Conservation (phyloP, 2,888 invertebrate genomes). For the Spodoptera littoralis region DNA sequence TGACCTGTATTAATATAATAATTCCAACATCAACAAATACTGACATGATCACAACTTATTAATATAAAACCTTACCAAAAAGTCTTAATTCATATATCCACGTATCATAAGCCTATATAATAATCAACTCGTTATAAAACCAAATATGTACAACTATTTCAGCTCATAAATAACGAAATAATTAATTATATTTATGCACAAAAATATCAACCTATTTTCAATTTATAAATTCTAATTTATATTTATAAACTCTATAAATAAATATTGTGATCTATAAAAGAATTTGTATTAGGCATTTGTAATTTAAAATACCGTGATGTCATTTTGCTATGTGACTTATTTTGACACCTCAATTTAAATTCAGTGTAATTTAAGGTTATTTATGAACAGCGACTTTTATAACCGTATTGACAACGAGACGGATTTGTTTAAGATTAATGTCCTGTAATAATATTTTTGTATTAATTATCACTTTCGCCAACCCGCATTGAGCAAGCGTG, state of each 20-base stretch:
- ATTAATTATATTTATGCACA: slow-evolving; percentile 15
- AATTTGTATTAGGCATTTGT: slow-evolving; percentile 1
- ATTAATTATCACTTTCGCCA: no score
- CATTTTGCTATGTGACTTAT: slow-evolving; percentile 21
- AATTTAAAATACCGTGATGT: slow-evolving; percentile 26
- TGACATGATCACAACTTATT: slow-evolving; percentile 13
- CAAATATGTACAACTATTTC: slow-evolving; percentile 34
- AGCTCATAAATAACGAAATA: slow-evolving; percentile 36
- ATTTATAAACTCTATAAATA: slow-evolving; percentile 15
- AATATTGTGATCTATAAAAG: slow-evolving; percentile 12
- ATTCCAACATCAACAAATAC: slow-evolving; percentile 8
- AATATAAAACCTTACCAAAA: slow-evolving; percentile 6
- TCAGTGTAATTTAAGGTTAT: not conserved
- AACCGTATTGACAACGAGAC: not conserved
- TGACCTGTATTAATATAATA: not conserved
- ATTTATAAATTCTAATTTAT: slow-evolving; percentile 20
- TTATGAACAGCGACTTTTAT: slow-evolving; percentile 4
- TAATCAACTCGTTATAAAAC: slow-evolving; percentile 33
- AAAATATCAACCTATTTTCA: slow-evolving; percentile 40
- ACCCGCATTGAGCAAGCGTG: no score
- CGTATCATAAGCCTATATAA: slow-evolving; percentile 20
- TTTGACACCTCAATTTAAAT: slow-evolving; percentile 36
- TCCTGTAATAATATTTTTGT: no score
- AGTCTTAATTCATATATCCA: slow-evolving; percentile 15
- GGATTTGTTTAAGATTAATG: not conserved